Conservation (phyloP, 2,113 vertebrate genomes). For the Vidua chalybeata region DNA sequence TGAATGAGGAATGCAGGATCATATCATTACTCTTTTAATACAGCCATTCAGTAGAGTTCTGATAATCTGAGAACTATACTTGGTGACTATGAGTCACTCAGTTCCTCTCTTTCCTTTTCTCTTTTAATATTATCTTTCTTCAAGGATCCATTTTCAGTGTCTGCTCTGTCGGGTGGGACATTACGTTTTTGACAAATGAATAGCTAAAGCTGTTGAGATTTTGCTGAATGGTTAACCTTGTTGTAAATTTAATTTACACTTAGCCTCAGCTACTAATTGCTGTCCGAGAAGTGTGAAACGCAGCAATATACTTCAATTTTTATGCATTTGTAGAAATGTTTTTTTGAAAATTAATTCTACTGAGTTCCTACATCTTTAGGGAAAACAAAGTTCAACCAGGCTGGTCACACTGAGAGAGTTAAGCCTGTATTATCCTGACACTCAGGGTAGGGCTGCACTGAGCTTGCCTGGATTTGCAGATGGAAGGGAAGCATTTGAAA, state of each 20-base stretch:
- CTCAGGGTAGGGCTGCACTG: neutral
- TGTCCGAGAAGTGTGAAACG: conserved; percentile 15
- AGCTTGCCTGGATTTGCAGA: neutral
- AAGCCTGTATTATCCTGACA: neutral
- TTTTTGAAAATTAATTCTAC: neutral
- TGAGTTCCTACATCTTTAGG: neutral
- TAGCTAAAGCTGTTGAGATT: conserved; percentile 13
- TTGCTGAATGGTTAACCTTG: conserved; percentile 25
- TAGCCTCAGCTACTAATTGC: conserved; percentile 26
- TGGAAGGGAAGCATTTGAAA: neutral
- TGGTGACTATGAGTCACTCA: neutral
- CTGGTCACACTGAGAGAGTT: neutral
- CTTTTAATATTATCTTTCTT: conserved; percentile 10
- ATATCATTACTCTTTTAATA: conserved; percentile 36
- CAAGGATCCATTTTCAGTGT: conserved; percentile 4
- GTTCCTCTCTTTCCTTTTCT: neutral
- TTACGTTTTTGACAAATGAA: neutral
- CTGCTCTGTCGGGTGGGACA: neutral
- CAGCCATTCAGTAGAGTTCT: neutral
- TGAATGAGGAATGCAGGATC: conserved; percentile 27
- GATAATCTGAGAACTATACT: neutral
- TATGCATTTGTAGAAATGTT: neutral
- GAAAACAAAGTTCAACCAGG: neutral
- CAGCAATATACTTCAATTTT: neutral
- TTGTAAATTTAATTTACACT: conserved; percentile 40